These are phyloP conservation scores for Hippoglossus hippoglossus DNA, from an alignment of 2,797 vertebrate species.

Conservation along the genomic window DNA sequence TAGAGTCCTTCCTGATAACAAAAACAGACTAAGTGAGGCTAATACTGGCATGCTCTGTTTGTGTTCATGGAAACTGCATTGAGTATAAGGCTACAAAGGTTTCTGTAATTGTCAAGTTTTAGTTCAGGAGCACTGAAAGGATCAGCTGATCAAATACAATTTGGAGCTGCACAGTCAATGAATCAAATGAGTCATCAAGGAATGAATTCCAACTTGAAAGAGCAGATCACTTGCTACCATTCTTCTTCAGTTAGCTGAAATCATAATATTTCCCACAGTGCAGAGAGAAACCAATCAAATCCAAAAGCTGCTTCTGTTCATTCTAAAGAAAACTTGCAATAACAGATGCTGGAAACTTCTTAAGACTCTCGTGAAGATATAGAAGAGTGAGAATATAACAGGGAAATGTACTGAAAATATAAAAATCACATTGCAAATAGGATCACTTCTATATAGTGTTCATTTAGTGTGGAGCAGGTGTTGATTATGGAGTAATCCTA, in stretches of 20 bases:
- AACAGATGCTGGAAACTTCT: too few relatives aligned
- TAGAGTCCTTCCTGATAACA: slow-evolving; percentile 28
- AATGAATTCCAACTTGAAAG: not conserved
- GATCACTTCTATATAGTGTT: not conserved
- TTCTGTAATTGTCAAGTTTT: not conserved
- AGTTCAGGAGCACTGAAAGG: not conserved
- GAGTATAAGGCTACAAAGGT: not conserved
- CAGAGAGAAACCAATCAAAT: too few relatives aligned
- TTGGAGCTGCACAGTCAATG: not conserved
- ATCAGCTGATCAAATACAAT: not conserved
- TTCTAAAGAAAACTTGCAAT: too few relatives aligned
- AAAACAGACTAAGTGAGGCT: slow-evolving; percentile 1
- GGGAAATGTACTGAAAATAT: not conserved
- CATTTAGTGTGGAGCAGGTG: not conserved
- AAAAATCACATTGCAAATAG: not conserved
- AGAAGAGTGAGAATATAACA: too few relatives aligned
- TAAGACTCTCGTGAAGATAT: too few relatives aligned
- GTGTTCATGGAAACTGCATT: slow-evolving; percentile 2
- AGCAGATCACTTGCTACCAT: not conserved
- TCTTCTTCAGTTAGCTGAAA: too few relatives aligned
- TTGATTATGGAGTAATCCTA: not conserved
- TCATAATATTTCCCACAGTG: too few relatives aligned
- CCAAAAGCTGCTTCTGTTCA: too few relatives aligned
- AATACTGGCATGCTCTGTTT: not conserved
- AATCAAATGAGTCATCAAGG: not conserved